A percentile compares a stretch with the other conserved stretches of the same genome.
phyloP scores from a whole-genome alignment of 2,888 invertebrate species.

The Luffia ferchaultella region DNA sequence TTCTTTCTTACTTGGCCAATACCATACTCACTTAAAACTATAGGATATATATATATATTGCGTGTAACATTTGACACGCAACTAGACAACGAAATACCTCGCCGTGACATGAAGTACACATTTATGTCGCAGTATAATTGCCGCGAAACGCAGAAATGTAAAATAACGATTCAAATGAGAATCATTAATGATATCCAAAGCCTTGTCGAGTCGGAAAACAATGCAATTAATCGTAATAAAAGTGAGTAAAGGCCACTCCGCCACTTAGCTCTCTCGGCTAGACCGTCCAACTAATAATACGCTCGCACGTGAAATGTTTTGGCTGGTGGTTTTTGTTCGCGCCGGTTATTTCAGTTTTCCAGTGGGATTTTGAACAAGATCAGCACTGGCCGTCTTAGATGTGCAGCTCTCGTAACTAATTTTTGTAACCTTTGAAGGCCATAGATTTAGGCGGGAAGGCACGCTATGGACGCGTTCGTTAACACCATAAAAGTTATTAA shows the following conservation, averaged over 20 bases:
- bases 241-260: slow-evolving; percentile 43
- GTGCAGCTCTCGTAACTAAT: slow-evolving; percentile 34
- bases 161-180: too few species aligned
- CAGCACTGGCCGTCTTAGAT: slow-evolving; percentile 53
- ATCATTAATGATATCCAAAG: background rate
- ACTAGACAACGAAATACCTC: too few species aligned
- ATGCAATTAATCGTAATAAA: slow-evolving; percentile 33
- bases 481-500: slow-evolving; percentile 24
- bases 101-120: too few species aligned
- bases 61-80: too few species aligned
- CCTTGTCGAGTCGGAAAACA: slow-evolving; percentile 23
- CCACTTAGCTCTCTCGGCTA: slow-evolving; percentile 61
- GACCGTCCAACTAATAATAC: slow-evolving; percentile 66
- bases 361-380: slow-evolving; percentile 62
- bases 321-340: slow-evolving; percentile 66
- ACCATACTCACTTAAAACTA: too few species aligned
- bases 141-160: too few species aligned
- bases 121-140: too few species aligned
- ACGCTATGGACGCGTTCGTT: slow-evolving; percentile 25
- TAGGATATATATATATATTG: too few species aligned
- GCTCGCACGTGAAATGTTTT: slow-evolving; percentile 64
- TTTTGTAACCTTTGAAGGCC: too few species aligned
- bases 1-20: too few species aligned
- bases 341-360: slow-evolving; percentile 66
- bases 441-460: background rate